Evolutionary conservation across 2,113 vertebrate species (phyloP), one percentile per base, ranked within the genome.

Genomic region (Tyto alba): DNA sequence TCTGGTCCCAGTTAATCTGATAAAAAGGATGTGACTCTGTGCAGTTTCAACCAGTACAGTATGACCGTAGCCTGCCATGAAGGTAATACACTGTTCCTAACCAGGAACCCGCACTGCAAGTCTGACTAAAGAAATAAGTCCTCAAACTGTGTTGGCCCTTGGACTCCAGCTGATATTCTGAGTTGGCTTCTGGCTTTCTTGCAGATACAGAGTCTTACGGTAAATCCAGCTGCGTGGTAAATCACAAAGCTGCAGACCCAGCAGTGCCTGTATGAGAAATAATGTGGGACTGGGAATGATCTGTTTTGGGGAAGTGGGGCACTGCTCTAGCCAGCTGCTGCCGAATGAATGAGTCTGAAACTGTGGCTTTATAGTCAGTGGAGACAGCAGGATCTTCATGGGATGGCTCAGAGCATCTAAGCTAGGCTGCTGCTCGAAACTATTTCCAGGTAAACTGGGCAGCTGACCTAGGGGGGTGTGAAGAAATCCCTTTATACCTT

Each of bases 31-130:
- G 74, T 55, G 77, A 75, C 36, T 71, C 52, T 41, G 6, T 48
- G 74, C 56, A 10, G 19, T 25, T 79, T 25, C 85, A 52, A 5
- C 14, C 67, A 9, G 52, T 29, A 32, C 20, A 2, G 17, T 19
- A 40, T 0, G 3, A 27, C 34, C 5, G 0, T 18, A 75, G 57
- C 60, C 30, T 21, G 34, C n/a, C 15, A 0, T 4, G 34, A 34
- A 56, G 40, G 8, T 47, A 2, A 2, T 8, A 0, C 22, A 1
- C 62, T 72, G 48, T 14, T 85, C 68, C 83, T 76, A 66, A 4
- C 56, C 53, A 13, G 72, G 45, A 68, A 40, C 17, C 1, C 8
- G 25, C 48, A 34, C 52, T 12, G 21, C 12, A 7, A 30, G 22
- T 13, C 90, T 10, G 34, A 16, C 3, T 16, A 3, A 64, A 38